phyloP scores from a whole-genome alignment of 2,113 vertebrate species.

The Melospiza melodia region DNA sequence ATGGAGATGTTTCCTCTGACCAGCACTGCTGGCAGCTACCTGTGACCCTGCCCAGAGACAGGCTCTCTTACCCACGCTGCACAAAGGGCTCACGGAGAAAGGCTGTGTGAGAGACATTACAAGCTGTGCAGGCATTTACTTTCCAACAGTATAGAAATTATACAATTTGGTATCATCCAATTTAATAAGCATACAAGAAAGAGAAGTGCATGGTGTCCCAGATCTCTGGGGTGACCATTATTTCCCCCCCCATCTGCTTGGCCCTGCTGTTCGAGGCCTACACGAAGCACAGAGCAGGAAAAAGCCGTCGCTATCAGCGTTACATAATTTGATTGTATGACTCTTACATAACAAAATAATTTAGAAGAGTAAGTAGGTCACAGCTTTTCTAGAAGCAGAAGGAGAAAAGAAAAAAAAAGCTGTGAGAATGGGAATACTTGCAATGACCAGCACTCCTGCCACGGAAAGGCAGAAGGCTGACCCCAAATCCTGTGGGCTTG shows the following conservation, averaged over 20 bases:
- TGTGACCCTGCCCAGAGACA: background rate
- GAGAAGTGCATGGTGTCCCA: background rate
- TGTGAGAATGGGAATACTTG: background rate
- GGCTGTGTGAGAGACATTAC: background rate
- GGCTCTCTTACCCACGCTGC: fast-evolving
- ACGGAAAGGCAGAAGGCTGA: background rate
- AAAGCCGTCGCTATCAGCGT: constrained; percentile 22
- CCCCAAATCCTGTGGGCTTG: fast-evolving
- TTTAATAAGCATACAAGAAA: background rate
- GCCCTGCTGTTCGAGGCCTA: constrained; percentile 28
- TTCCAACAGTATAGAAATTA: background rate
- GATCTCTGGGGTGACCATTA: constrained; percentile 21
- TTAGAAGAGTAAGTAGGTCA: constrained; percentile 66
- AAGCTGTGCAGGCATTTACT: background rate
- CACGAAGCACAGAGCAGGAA: background rate
- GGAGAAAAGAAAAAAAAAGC: background rate
- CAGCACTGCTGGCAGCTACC: background rate
- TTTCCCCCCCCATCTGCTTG: background rate
- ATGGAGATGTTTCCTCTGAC: constrained; percentile 48
- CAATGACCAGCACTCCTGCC: background rate
- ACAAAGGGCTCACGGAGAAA: background rate
- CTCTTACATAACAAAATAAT: constrained; percentile 66
- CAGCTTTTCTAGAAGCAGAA: constrained; percentile 55
- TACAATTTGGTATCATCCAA: background rate
- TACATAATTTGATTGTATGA: constrained; percentile 64